These are phyloP conservation scores for Irena cyanogastra DNA, from an alignment of 2,113 vertebrate species.

Conservation along the genomic window DNA sequence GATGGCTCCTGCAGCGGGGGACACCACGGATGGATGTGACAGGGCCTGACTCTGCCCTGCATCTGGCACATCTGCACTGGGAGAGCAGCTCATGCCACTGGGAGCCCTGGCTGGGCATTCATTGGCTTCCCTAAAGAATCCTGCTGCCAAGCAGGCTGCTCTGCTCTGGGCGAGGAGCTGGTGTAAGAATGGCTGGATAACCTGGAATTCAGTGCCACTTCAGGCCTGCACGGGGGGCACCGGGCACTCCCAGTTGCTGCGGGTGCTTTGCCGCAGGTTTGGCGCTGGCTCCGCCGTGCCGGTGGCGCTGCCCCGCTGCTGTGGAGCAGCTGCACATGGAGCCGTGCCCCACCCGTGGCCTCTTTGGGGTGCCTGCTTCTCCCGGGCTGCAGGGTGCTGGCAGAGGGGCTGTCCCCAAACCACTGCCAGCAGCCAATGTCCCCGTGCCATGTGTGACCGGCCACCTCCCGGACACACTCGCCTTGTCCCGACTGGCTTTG, in stretches of 20 bases:
- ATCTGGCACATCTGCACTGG: background rate
- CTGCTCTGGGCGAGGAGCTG: background rate
- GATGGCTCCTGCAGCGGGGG: background rate
- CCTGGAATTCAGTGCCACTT: background rate
- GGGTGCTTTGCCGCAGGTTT: background rate
- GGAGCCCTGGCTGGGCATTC: background rate
- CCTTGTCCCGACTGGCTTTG: background rate
- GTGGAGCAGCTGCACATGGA: rapidly evolving
- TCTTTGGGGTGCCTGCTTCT: background rate
- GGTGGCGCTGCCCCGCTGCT: rapidly evolving
- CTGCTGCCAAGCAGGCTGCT: background rate
- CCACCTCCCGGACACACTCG: rapidly evolving
- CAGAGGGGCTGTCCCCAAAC: background rate
- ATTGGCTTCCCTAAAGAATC: rapidly evolving
- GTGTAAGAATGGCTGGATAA: background rate
- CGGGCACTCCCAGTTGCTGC: background rate
- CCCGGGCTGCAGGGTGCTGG: background rate
- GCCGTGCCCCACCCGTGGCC: rapidly evolving
- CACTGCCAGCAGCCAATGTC: background rate
- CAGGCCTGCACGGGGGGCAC: background rate
- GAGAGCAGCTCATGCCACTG: rapidly evolving
- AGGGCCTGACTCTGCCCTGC: background rate
- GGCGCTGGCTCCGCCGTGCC: background rate
- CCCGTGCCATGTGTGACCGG: rapidly evolving
- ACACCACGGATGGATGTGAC: background rate